phyloP scores from a whole-genome alignment of 2,797 vertebrate genomes.

The Oophaga sylvatica region DNA sequence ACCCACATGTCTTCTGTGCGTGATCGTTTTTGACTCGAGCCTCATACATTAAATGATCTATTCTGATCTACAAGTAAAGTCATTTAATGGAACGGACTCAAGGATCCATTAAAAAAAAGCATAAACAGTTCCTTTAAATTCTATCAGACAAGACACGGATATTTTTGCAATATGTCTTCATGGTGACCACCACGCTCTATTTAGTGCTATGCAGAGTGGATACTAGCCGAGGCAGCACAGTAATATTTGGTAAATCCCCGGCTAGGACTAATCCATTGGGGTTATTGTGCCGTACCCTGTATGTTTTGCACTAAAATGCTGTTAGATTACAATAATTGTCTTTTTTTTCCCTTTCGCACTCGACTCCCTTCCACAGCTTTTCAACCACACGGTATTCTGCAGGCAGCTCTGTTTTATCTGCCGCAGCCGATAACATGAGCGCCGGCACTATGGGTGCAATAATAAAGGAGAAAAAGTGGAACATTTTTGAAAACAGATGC shows the following conservation, averaged over 20 bases:
- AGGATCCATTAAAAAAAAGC: too few species aligned
- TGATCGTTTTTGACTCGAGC: too few species aligned
- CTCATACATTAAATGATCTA: too few species aligned
- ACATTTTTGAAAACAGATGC: constrained; percentile 21
- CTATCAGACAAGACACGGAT: too few species aligned
- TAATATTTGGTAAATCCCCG: constrained; percentile 5
- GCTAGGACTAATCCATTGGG: constrained; percentile 33
- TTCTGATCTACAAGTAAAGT: too few species aligned
- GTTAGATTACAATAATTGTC: constrained; percentile 25
- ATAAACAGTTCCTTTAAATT: too few species aligned
- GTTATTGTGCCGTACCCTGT: neutral
- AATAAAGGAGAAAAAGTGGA: constrained; percentile 30
- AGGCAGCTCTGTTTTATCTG: constrained; percentile 33
- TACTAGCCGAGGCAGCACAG: neutral
- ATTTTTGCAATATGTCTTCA: too few species aligned
- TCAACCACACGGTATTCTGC: constrained; percentile 43
- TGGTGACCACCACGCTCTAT: neutral
- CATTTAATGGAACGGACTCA: too few species aligned
- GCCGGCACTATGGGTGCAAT: constrained; percentile 26
- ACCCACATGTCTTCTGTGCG: too few species aligned
- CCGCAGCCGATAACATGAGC: constrained; percentile 36
- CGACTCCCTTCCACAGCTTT: neutral
- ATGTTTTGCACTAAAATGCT: neutral
- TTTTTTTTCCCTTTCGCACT: neutral
- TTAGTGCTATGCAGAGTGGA: neutral